Conservation (phyloP, 2,888 invertebrate genomes). For the Agrochola macilenta region DNA sequence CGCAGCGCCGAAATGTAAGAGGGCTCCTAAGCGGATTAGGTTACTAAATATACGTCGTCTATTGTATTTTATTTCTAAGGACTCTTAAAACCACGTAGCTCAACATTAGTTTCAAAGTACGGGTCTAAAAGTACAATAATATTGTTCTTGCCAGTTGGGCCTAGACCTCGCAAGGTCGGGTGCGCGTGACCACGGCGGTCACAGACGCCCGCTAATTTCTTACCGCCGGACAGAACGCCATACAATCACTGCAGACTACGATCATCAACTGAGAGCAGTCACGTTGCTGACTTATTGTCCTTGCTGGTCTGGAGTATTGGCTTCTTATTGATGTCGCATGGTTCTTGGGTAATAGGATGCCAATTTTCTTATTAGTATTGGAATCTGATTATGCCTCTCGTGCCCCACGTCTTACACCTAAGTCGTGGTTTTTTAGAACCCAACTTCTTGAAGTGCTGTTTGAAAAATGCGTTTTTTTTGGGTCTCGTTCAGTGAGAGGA, state of each 20-base stretch:
- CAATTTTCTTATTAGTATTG: slow-evolving; percentile 1
- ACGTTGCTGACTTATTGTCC: slow-evolving; percentile 63
- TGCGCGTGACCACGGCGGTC: slow-evolving; percentile 63
- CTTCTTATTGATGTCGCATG: slow-evolving; percentile 15
- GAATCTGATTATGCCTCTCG: neutral
- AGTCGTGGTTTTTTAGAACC: neutral
- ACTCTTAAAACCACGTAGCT: no score
- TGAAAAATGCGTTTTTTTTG: neutral
- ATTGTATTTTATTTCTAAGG: neutral
- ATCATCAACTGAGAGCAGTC: slow-evolving; percentile 61
- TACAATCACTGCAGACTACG: slow-evolving; percentile 60
- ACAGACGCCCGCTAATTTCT: slow-evolving; percentile 61
- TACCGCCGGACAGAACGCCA: slow-evolving; percentile 58
- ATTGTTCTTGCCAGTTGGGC: neutral
- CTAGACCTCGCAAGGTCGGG: slow-evolving; percentile 40
- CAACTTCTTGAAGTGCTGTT: neutral
- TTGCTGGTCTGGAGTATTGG: slow-evolving; percentile 8
- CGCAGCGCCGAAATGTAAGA: no score
- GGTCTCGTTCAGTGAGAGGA: no score
- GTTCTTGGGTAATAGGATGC: neutral
- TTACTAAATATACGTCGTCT: no score
- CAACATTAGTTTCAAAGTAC: neutral
- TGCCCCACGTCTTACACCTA: neutral
- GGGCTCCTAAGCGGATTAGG: no score
- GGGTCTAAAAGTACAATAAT: neutral